phyloP scores from a whole-genome alignment of 2,888 invertebrate genomes.

The Oeneis ivallda region DNA sequence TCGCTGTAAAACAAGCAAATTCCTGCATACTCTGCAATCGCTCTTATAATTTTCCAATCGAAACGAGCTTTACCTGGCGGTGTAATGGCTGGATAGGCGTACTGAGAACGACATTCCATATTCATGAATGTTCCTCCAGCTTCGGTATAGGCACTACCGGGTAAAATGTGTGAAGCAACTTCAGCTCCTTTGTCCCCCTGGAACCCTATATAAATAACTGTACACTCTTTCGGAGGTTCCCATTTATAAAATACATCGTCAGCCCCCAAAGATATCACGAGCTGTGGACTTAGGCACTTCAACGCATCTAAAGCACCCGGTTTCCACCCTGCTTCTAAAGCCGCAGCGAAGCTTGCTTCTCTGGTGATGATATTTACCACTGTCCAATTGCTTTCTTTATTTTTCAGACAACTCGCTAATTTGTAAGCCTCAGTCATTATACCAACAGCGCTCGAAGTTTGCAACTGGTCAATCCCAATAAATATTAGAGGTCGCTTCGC shows the following conservation, averaged over 20 bases:
- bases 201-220: slow-evolving; percentile 94
- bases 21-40: slow-evolving; percentile 62
- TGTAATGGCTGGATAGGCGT: slow-evolving; percentile 91
- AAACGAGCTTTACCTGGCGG: slow-evolving; percentile 96
- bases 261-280: slow-evolving; percentile 95
- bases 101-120: slow-evolving; percentile 97
- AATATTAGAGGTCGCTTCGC: slow-evolving; percentile 67
- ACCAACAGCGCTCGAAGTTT: slow-evolving; percentile 41
- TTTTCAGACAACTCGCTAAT: slow-evolving; percentile 40
- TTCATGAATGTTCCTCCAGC: slow-evolving; percentile 96
- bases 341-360: slow-evolving; percentile 95
- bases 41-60: slow-evolving; percentile 97
- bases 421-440: slow-evolving; percentile 51
- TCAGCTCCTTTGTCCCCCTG: slow-evolving; percentile 97
- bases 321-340: slow-evolving; percentile 96
- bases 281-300: slow-evolving; percentile 84
- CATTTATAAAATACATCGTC: slow-evolving; percentile 91
- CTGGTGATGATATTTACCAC: slow-evolving; percentile 95
- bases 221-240: slow-evolving; percentile 88
- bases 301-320: slow-evolving; percentile 84
- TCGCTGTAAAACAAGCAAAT: slow-evolving; percentile 58
- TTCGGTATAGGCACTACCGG: slow-evolving; percentile 98
- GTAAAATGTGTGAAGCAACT: slow-evolving; percentile 93
- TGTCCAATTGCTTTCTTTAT: slow-evolving; percentile 46
- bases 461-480: slow-evolving; percentile 61